Percentiles rank a stretch among this genome's conserved stretches.
phyloP scores from a whole-genome alignment of 2,113 vertebrate species.

The Xiphorhynchus elegans region DNA sequence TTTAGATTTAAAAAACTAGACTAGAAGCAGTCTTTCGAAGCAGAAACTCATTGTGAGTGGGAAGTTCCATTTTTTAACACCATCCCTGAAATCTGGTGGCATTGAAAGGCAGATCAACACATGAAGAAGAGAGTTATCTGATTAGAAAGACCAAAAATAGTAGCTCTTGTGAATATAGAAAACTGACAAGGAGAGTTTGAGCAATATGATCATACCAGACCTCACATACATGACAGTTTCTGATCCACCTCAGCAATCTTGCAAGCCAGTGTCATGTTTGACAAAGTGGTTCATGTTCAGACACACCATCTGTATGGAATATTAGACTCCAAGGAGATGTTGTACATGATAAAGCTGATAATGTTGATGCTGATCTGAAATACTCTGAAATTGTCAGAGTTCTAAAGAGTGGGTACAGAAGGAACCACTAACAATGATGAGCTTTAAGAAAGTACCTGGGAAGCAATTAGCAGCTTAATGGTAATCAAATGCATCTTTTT shows the following conservation, averaged over 20 bases:
- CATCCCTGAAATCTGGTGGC: not conserved
- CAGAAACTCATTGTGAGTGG: not conserved
- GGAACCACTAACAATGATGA: not conserved
- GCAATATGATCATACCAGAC: not conserved
- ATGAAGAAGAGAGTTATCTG: not conserved
- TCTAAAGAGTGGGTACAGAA: not conserved
- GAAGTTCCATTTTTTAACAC: not conserved
- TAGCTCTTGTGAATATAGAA: not conserved
- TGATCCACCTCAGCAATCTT: slow-evolving; percentile 10
- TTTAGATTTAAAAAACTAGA: not conserved
- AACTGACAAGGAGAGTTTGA: not conserved
- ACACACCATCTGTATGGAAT: slow-evolving; percentile 51
- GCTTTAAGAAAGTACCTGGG: slow-evolving; percentile 12
- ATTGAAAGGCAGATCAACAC: not conserved
- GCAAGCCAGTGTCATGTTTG: slow-evolving; percentile 55
- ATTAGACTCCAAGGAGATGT: slow-evolving; percentile 25
- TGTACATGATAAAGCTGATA: slow-evolving; percentile 62
- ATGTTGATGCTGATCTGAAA: slow-evolving; percentile 26
- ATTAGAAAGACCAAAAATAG: not conserved
- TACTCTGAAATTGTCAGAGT: not conserved
- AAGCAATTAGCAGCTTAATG: not conserved
- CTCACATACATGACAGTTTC: not conserved
- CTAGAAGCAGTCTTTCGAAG: not conserved
- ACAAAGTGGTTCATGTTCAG: slow-evolving; percentile 47
- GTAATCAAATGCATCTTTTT: not conserved